Evolutionary conservation across 2,888 invertebrate species (phyloP), one percentile per base, ranked within the genome.

Genomic region (Rapana venosa): DNA sequence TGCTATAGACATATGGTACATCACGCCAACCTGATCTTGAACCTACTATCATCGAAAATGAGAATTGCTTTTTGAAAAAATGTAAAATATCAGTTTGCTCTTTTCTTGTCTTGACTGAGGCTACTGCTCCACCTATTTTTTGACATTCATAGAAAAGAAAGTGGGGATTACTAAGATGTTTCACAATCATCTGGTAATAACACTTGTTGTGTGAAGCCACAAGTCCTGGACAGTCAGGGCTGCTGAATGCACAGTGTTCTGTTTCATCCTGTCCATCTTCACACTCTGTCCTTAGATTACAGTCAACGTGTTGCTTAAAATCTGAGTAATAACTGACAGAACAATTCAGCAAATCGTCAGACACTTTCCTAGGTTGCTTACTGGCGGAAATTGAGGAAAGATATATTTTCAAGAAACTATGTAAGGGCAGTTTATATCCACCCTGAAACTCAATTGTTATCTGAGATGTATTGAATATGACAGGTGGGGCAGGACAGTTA

Each of bases 191-290:
- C 35, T 26, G 22, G 81, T 58, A 58, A 58, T 58, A 58, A 58
- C 84, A 85, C 22, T 85, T 85, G 84, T 85, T 30, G 5, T 15
- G n/a, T 58, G 84, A 85, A 58, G 84, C 84, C 36, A 85, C 58
- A 30, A 58, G 15, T 6, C 84, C 84, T 36, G 8, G 2, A 35
- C 84, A 85, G 22, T 17, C 58, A 5, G 56, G 58, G 35, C 84
- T 85, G 84, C 84, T 85, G 84, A 85, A 85, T 13, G 58, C 15
- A 30, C 84, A 85, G 58, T 85, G 56, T 30, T 58, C 30, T 58
- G 84, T 85, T 85, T 85, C 84, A 85, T 85, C 84, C n/a, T 30
- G n/a, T n/a, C 84, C 84, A 30, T 85, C 84, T 30, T 17, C n/a
- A 36, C 84, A 85, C 58, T 85, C 58, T 15, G 56, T 11, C 58